Base-by-base conservation (phyloP, 2,797 vertebrate species). In the Anomalospiza imberbis region DNA sequence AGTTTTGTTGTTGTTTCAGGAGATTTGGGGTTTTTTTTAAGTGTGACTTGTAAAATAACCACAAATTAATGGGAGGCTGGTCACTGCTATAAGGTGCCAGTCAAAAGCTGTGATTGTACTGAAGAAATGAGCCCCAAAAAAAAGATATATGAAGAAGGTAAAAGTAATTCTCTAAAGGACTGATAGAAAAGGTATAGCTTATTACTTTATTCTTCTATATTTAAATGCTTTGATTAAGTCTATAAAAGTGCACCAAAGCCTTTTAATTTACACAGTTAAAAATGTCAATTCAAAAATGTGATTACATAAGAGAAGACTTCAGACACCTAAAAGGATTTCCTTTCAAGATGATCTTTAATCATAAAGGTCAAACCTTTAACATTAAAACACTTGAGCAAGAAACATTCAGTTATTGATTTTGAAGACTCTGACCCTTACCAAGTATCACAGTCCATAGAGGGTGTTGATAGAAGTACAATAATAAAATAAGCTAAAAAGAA, bases 361-460 rank as follows among this genome's bases (percentile, higher is more conserved):
- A 78, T 65, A 92, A 96, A 95, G 78, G 89, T 95, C 85, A 96
- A 93, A 91, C 50, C 14, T 93, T 93, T 89, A 88, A 51, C 78
- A 91, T 91, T 86, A 77, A 83, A 92, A 82, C 28, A 77, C 36
- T 15, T 79, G 78, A 87, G 73, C 72, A 95, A 88, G 66, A 85
- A 94, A 72, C 44, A 67, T 93, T 88, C 79, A 60, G 14, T 79
- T 93, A 94, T 21, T 89, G 92, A 93, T 93, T 95, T 90, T 85
- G 53, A 94, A 82, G 75, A 94, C 74, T 57, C 45, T 89, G 91
- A 80, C 58, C 68, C 85, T 88, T 79, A 62, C 55, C 40, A 82
- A 61, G 57, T 85, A 66, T 66, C 68, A 60, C 29, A 85, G 55
- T 34, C 40, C 67, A 63, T 17, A 89, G 62, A 80, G 19, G 36